phyloP scores from a whole-genome alignment of 2,888 invertebrate genomes.

The Netelia fuscicornis region DNA sequence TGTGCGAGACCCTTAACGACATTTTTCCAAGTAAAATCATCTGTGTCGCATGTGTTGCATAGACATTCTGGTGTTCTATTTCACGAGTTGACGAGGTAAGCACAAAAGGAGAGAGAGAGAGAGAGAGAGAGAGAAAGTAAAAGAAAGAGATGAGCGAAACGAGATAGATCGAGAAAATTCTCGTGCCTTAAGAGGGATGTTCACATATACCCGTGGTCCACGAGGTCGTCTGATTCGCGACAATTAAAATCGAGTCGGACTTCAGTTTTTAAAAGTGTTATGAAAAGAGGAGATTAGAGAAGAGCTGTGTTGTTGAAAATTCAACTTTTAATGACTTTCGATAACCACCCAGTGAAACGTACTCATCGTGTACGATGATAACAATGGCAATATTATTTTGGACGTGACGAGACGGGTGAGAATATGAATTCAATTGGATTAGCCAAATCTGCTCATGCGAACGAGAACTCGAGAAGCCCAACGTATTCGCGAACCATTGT shows the following conservation, averaged over 20 bases:
- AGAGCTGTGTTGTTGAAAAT: too few relatives aligned
- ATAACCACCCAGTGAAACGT: neutral
- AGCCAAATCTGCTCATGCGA: neutral
- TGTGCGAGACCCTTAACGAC: neutral
- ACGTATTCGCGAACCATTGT: neutral
- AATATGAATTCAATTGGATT: neutral
- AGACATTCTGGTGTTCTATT: neutral
- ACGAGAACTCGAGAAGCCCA: neutral
- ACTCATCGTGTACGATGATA: neutral
- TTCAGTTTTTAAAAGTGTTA: conserved; percentile 36
- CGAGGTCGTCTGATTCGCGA: conserved; percentile 1
- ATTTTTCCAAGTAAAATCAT: neutral
- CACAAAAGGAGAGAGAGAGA: neutral
- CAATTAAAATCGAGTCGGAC: conserved; percentile 38
- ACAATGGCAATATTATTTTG: neutral
- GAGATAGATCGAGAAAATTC: conserved; percentile 1
- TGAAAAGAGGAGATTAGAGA: too few relatives aligned
- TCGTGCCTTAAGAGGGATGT: neutral
- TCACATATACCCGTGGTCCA: neutral
- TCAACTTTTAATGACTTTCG: too few relatives aligned
- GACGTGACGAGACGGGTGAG: neutral
- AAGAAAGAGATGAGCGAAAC: neutral
- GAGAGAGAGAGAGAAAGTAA: neutral
- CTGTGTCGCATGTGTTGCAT: neutral
- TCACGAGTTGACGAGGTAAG: neutral